Percentiles rank a stretch among this genome's conserved stretches.
These are phyloP conservation scores for Manduca sexta DNA, from an alignment of 1,140 invertebrate genomes.

Conservation along the genomic window DNA sequence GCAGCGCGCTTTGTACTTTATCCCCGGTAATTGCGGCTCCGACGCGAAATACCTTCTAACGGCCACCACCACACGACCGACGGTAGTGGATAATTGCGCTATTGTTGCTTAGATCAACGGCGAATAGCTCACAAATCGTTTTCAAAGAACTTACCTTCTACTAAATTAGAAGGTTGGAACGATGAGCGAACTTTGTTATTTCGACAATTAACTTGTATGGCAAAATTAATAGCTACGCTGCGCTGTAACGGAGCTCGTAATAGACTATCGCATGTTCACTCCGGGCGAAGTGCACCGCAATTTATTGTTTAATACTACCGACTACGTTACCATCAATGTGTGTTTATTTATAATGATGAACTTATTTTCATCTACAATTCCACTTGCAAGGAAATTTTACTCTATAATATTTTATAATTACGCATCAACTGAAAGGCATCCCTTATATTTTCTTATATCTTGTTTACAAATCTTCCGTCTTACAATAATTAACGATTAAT, in stretches of 20 bases:
- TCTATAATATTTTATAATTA: too few relatives aligned
- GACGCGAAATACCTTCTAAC: conserved; percentile 28
- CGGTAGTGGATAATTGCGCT: conserved; percentile 57
- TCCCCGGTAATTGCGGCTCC: conserved; percentile 55
- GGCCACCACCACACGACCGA: conserved; percentile 40
- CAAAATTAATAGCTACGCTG: conserved; percentile 45
- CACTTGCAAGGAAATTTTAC: too few relatives aligned
- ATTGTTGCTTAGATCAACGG: conserved; percentile 44
- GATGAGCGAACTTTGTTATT: conserved; percentile 37
- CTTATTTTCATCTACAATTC: too few relatives aligned
- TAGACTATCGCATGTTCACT: conserved; percentile 30
- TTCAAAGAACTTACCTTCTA: conserved; percentile 28
- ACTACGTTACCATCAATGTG: too few relatives aligned
- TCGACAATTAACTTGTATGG: conserved; percentile 52
- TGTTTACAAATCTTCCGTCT: too few relatives aligned
- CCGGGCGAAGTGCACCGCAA: conserved; percentile 15
- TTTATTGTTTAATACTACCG: background rate
- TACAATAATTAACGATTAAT: too few relatives aligned
- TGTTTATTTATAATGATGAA: too few relatives aligned
- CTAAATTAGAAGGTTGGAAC: conserved; percentile 45
- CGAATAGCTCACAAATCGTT: conserved; percentile 37
- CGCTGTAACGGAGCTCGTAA: conserved; percentile 24
- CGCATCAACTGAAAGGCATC: too few relatives aligned
- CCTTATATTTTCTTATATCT: too few relatives aligned
- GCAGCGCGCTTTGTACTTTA: conserved; percentile 57